Evolutionary conservation across 2,888 invertebrate genomes (phyloP), one percentile per base, ranked within the genome.

Genomic region (Drosophila lacicola): DNA sequence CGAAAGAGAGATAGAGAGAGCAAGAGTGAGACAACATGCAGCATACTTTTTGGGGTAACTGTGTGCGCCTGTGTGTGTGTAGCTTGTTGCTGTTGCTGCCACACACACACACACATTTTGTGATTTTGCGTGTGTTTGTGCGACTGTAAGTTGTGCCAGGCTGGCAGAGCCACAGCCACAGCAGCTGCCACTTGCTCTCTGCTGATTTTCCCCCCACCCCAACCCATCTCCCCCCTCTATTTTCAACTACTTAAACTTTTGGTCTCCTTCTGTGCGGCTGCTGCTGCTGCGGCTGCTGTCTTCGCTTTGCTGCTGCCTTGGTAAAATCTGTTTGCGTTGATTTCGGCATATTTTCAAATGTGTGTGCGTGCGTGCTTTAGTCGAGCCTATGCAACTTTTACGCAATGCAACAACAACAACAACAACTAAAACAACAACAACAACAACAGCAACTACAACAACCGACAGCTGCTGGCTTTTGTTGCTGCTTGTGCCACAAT

Each of bases 241-340:
- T 44, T 21, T 29, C 47, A 49, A 65, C 65, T 65, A 65, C 76
- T 76, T 78, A 58, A 70, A 54, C 61, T 69, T 78, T 41, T 45
- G 63, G 49, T 17, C 44, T 13, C 8, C 47, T 61, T 60, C 25
- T 13, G 49, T 17, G 17, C 17, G 1, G 21, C 14, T 51, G 50
- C 49, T 9, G 41, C 10, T 10, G 49, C 36, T 36, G 50, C 10
- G 39, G 68, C 17, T 45, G 41, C 51, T 41, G 50, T 45, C 67
- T 85, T 44, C 60, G 5, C 9, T 47, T 60, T 86, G 47, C 89
- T 86, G 86, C 39, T 80, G 63, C 46, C 86, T 90, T 80, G 88
- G 88, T 86, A 72, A 67, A 86, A 86, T 79, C 88, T 86, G 90
- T 86, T 86, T 89, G 88, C 88, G 86, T 86, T 89, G 87, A 86